Evolutionary conservation across 2,888 invertebrate species (phyloP).

Genomic region (Drosophila greeni): DNA sequence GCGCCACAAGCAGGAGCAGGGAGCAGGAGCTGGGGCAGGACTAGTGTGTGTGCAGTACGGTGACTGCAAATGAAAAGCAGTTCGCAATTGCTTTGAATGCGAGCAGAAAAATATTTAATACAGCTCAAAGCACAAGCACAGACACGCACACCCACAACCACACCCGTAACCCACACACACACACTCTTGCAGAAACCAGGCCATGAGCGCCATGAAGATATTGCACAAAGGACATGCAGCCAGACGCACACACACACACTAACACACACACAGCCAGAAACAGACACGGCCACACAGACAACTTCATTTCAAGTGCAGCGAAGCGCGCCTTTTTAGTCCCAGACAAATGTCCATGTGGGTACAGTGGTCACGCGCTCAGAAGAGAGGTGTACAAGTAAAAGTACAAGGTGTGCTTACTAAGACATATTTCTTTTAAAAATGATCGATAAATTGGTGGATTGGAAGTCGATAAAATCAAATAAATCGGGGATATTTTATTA

Average conservation of each 20-base stretch:
- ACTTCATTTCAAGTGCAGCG: slow-evolving; percentile 58
- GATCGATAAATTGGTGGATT: background rate
- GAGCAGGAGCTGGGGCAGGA: background rate
- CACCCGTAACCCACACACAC: slow-evolving; percentile 21
- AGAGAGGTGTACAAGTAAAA: background rate
- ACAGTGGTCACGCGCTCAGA: slow-evolving; percentile 16
- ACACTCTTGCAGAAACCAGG: slow-evolving; percentile 5
- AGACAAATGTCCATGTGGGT: slow-evolving; percentile 41
- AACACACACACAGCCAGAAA: slow-evolving; percentile 2
- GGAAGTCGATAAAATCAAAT: background rate
- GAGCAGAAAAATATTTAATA: slow-evolving; percentile 61
- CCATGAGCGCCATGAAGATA: background rate
- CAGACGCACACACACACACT: slow-evolving; percentile 22
- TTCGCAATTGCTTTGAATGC: slow-evolving; percentile 58
- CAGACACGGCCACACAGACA: slow-evolving; percentile 27
- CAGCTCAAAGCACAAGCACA: slow-evolving; percentile 53
- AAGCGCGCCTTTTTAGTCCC: slow-evolving; percentile 50
- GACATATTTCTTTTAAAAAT: background rate
- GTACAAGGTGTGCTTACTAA: background rate
- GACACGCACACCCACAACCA: background rate
- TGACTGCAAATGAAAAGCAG: slow-evolving; percentile 64
- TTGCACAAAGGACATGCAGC: slow-evolving; percentile 10
- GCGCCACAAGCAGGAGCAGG: background rate
- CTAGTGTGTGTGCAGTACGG: slow-evolving; percentile 22
- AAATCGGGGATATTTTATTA: too few species aligned